Percentiles rank a stretch among this genome's conserved stretches.
These are phyloP conservation scores for Heliothis subflexa DNA, from an alignment of 1,140 invertebrate genomes.

Conservation along the genomic window DNA sequence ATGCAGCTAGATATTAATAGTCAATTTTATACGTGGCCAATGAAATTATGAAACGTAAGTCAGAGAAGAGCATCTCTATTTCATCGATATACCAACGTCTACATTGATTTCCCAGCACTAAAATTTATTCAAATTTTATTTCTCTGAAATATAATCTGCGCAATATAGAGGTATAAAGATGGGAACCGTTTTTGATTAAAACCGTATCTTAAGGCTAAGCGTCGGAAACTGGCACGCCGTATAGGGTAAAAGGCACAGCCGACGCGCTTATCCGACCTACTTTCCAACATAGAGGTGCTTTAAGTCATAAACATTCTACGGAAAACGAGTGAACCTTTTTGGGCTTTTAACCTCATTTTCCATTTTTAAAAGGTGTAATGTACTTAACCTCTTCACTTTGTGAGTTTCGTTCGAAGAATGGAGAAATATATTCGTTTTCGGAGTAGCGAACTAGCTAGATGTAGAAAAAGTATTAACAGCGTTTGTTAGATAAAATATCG, in stretches of 20 bases:
- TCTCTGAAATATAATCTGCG: conserved; percentile 49
- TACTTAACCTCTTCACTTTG: background rate
- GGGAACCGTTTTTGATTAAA: conserved; percentile 29
- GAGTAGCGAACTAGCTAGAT: no score
- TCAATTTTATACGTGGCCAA: conserved; percentile 48
- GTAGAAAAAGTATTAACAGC: no score
- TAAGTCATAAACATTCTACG: conserved; percentile 35
- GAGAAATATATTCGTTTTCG: background rate
- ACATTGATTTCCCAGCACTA: conserved; percentile 15
- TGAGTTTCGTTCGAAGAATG: background rate
- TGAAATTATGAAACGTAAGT: no score
- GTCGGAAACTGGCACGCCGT: conserved; percentile 72
- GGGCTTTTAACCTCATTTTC: background rate
- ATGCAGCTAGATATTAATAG: conserved; percentile 17
- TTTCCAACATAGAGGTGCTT: conserved; percentile 61
- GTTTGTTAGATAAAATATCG: no score
- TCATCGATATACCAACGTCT: conserved; percentile 18
- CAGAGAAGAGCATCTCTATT: background rate
- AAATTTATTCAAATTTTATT: conserved; percentile 9
- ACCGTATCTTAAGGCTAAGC: conserved; percentile 31
- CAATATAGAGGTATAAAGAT: conserved; percentile 42
- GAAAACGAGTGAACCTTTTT: conserved; percentile 18
- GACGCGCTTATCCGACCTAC: conserved; percentile 72
- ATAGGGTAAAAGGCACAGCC: conserved; percentile 69
- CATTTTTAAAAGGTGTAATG: background rate